Percentiles rank a stretch among this genome's conserved stretches.
Evolutionary conservation across 2,113 vertebrate species (phyloP).

Genomic region (Garra rufa): DNA sequence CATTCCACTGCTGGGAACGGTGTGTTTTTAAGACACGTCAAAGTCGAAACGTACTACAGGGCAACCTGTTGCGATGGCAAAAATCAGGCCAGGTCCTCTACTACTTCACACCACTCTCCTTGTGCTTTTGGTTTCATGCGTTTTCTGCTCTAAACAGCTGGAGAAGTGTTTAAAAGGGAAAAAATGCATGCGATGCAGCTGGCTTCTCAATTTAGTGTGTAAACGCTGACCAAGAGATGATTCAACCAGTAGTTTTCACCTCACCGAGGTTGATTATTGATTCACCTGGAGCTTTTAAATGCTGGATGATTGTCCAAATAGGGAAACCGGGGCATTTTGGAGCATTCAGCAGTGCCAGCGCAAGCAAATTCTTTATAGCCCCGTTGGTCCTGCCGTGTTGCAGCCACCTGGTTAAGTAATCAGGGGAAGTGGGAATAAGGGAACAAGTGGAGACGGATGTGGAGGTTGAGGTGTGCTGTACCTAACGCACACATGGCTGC

Average conservation of each 20-base stretch:
- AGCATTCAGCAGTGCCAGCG: neutral
- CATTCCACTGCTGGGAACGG: slow-evolving; percentile 40
- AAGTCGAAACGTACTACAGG: neutral
- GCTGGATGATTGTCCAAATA: neutral
- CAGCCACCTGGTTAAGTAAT: slow-evolving; percentile 39
- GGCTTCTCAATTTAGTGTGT: slow-evolving; percentile 38
- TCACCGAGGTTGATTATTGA: slow-evolving; percentile 18
- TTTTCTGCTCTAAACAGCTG: slow-evolving; percentile 38
- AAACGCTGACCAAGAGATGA: slow-evolving; percentile 27
- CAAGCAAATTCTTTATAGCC: slow-evolving; percentile 19
- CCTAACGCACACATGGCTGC: slow-evolving; percentile 32
- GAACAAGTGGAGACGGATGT: slow-evolving; percentile 19
- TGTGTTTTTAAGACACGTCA: slow-evolving; percentile 16
- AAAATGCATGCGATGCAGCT: slow-evolving; percentile 24
- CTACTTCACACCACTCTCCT: neutral
- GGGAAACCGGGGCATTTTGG: neutral
- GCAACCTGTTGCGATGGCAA: slow-evolving; percentile 29
- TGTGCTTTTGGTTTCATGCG: neutral
- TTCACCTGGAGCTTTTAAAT: slow-evolving; percentile 38
- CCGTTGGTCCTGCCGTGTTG: neutral
- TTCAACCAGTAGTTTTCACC: neutral
- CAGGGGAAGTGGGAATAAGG: slow-evolving; percentile 26
- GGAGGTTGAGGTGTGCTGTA: slow-evolving; percentile 35
- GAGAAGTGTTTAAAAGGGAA: slow-evolving; percentile 32
- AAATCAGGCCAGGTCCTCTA: neutral